Conservation (phyloP, 2,888 invertebrate genomes). For the Drosophila paucipuncta region DNA sequence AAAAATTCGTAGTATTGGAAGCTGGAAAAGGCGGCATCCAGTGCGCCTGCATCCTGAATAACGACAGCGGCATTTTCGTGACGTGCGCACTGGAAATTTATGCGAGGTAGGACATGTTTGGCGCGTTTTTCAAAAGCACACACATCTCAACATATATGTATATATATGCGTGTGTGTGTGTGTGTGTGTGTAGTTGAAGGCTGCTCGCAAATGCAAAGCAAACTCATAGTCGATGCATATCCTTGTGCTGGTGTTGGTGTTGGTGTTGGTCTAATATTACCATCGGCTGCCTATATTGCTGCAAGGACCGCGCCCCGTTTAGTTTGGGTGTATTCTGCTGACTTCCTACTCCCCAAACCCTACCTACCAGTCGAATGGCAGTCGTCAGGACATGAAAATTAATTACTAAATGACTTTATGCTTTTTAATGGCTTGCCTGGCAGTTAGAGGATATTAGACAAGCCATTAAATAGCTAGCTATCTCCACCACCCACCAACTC, state of each 20-base stretch:
- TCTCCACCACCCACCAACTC: conserved; percentile 6
- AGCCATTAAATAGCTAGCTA: conserved; percentile 74
- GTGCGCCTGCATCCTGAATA: conserved; percentile 46
- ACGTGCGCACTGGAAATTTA: conserved; percentile 82
- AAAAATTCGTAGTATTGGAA: conserved; percentile 82
- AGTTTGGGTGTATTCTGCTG: neutral
- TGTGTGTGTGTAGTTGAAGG: conserved; percentile 57
- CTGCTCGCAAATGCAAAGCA: conserved; percentile 51
- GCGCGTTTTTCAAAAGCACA: conserved; percentile 76
- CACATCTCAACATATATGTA: neutral
- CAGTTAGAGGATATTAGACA: conserved; percentile 80
- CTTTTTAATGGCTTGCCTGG: conserved; percentile 76
- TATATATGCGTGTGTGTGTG: conserved; percentile 12
- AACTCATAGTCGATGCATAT: conserved; percentile 25
- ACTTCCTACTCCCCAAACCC: neutral
- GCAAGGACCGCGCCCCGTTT: conserved; percentile 54
- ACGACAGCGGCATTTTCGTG: conserved; percentile 52
- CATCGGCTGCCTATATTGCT: conserved; percentile 23
- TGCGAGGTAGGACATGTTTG: conserved; percentile 84
- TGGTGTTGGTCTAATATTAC: conserved; percentile 36
- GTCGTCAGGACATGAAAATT: conserved; percentile 72
- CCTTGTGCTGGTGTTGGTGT: conserved; percentile 22
- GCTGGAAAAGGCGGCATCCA: conserved; percentile 61
- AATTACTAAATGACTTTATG: conserved; percentile 81
- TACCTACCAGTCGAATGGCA: conserved; percentile 16